Conservation (phyloP, 1,140 invertebrate genomes). For the Drosophila tani region DNA sequence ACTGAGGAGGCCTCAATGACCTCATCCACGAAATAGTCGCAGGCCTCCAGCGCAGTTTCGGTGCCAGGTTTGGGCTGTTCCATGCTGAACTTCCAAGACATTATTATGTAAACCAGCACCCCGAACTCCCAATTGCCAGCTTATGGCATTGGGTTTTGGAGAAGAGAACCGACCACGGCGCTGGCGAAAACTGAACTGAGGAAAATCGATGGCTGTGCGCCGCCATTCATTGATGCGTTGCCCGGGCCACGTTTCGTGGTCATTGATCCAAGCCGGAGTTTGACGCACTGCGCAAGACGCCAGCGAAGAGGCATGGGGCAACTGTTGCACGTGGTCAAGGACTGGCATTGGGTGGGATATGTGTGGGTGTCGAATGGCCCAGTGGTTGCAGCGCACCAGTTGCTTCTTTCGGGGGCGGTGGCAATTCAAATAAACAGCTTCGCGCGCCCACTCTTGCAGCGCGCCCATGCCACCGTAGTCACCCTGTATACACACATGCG, state of each 20-base stretch:
- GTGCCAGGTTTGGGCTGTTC: constrained; percentile 83
- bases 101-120: constrained; percentile 56
- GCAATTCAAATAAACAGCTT: constrained; percentile 22
- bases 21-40: constrained; percentile 89
- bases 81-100: constrained; percentile 80
- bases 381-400: constrained; percentile 36
- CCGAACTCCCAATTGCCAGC: constrained; percentile 23
- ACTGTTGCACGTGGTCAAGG: constrained; percentile 67
- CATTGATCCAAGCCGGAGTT: constrained; percentile 61
- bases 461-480: not conserved
- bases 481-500: constrained; percentile 26
- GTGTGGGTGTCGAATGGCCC: constrained; percentile 23
- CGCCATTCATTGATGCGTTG: constrained; percentile 19
- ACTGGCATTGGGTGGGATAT: constrained; percentile 15
- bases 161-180: constrained; percentile 31
- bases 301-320: constrained; percentile 36
- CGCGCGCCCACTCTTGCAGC: constrained; percentile 16
- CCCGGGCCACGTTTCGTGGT: constrained; percentile 45
- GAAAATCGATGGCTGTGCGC: constrained; percentile 65
- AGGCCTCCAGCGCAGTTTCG: constrained; percentile 88
- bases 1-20: constrained; percentile 80
- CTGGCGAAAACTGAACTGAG: constrained; percentile 55
- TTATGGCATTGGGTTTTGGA: constrained; percentile 27
- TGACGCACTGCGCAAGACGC: constrained; percentile 70
- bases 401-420: not conserved